These are phyloP conservation scores for Paracyclopina nana DNA, from an alignment of 1,140 invertebrate species.

Conservation along the genomic window DNA sequence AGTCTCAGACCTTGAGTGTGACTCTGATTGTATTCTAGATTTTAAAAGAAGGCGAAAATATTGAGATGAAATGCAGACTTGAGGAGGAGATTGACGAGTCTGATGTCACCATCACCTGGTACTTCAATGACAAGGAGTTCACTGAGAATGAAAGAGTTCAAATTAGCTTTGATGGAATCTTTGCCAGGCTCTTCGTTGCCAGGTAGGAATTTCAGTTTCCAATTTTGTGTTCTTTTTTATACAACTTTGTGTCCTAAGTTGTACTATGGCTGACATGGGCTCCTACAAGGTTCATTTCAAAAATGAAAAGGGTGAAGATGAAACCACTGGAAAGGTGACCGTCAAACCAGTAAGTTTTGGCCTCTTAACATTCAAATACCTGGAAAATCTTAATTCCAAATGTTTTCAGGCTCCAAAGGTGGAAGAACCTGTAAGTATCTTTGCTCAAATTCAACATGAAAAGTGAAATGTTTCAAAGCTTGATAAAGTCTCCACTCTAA, in stretches of 20 bases:
- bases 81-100: constrained; percentile 17
- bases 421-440: no score
- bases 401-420: no score
- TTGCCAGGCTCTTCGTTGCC: constrained; percentile 3
- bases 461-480: no score
- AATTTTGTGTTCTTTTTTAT: not conserved
- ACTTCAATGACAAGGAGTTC: constrained; percentile 10
- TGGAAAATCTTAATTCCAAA: not conserved
- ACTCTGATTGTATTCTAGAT: constrained; percentile 8
- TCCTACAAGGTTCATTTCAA: constrained; percentile 9
- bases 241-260: not conserved
- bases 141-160: constrained; percentile 3
- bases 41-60: constrained; percentile 8
- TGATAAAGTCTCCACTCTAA: no score
- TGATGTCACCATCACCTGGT: constrained; percentile 9
- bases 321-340: constrained; percentile 14
- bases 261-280: constrained; percentile 8
- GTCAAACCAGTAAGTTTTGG: constrained; percentile 16
- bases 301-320: constrained; percentile 15
- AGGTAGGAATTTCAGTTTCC: not conserved
- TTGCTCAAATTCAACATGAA: no score
- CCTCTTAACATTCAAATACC: not conserved
- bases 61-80: constrained; percentile 13
- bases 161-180: constrained; percentile 14
- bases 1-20: not conserved